Base-by-base conservation (phyloP, 2,113 vertebrate species). In the Eptatretus burgeri region DNA sequence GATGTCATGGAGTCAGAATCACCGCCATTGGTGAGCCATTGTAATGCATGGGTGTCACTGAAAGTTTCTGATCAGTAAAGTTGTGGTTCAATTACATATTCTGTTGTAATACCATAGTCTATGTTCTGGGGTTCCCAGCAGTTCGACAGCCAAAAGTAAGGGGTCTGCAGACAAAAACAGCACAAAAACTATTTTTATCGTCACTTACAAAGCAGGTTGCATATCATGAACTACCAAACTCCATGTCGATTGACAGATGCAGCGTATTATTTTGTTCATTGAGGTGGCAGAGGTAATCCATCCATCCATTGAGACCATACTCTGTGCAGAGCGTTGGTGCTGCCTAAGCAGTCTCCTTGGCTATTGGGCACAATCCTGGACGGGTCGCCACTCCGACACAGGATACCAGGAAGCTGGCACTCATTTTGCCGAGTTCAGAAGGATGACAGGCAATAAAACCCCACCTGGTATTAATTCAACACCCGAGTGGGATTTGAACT, bases 71-170 rank as follows among this genome's bases (percentile, higher is more conserved):
- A 60, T 20, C 2, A 13, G n/a, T 11, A 17, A 60, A n/a, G 13
- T 11, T 11, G 56, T 13, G n/a, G 10, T 56, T 56, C 52, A 14
- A 14, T 14, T 56, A 14, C 14, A 14, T 14, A 17, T 16, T 56
- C 14, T 56, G 14, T 12, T n/a, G n/a, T 78, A 81, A 80, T 69
- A 94, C 88, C 87, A 70, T 95, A 93, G 73, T 95, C 88, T 72
- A 84, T 95, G 72, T 95, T 91, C 81, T 95, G 85, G 51, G 87
- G 85, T 75, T 95, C 88, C 87, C 87, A 93, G 75, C 85, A 93
- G 74, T 93, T 93, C 70, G 86, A 93, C 69, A 86, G 85, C 86
- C 88, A 94, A 79, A 94, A 93, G 74, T 94, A 94, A 63, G 88
- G 88, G 68, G 88, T 94, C 88, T 94, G 73, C 1, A 68, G 64